Evolutionary conservation across 1,140 invertebrate genomes (phyloP).

Genomic region (Brachionus calyciflorus): DNA sequence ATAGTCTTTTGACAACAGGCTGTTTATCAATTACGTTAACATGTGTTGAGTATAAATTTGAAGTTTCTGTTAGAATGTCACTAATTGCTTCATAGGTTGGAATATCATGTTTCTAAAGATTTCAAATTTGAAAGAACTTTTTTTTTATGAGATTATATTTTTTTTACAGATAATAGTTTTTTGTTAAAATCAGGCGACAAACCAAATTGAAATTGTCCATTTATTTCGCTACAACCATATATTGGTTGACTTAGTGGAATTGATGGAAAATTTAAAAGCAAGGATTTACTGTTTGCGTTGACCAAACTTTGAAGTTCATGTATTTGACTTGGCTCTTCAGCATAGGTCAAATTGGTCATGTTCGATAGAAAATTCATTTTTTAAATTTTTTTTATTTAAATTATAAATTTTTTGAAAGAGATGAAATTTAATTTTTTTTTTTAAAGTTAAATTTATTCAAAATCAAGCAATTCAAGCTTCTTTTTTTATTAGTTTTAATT

Average conservation of each 20-base stretch:
- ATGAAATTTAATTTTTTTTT: not conserved
- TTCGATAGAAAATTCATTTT: slow-evolving; percentile 17
- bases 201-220: not conserved
- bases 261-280: not conserved
- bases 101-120: slow-evolving; percentile 10
- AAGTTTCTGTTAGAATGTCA: slow-evolving; percentile 3
- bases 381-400: not conserved
- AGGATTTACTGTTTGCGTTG: not conserved
- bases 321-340: not conserved
- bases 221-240: slow-evolving; percentile 9
- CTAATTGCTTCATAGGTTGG: not conserved
- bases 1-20: slow-evolving; percentile 3
- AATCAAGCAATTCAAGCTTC: not conserved
- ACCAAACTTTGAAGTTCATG: not conserved
- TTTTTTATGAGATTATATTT: too few relatives aligned
- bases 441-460: not conserved
- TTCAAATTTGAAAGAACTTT: not conserved
- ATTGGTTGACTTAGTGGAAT: slow-evolving; percentile 15
- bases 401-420: not conserved
- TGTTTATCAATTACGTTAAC: slow-evolving; percentile 2
- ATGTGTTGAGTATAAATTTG: not conserved
- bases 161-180: not conserved
- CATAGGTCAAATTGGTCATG: not conserved
- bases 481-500: too few relatives aligned
- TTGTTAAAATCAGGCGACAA: not conserved